phyloP scores from a whole-genome alignment of 2,888 invertebrate species.

The Drosophila multiciliata region DNA sequence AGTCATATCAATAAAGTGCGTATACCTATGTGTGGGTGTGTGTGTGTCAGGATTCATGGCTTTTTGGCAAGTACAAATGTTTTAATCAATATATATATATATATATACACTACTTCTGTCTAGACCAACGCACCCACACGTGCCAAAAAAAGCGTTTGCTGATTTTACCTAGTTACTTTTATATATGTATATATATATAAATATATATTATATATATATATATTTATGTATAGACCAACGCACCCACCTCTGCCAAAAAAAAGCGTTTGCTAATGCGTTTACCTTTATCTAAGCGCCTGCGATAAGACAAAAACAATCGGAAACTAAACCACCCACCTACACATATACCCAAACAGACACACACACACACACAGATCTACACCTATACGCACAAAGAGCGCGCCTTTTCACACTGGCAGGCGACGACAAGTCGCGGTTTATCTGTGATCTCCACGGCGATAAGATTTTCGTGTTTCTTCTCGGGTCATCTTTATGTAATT shows the following conservation, averaged over 20 bases:
- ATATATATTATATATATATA: conserved; percentile 1
- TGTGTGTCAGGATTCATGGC: neutral
- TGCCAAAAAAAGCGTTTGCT: too few species aligned
- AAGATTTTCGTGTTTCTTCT: conserved; percentile 28
- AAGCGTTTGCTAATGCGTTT: neutral
- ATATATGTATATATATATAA: neutral
- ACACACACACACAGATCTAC: neutral
- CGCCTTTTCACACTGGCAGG: conserved; percentile 41
- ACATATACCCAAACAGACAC: conserved; percentile 1
- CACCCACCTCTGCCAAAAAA: conserved; percentile 25
- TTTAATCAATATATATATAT: neutral
- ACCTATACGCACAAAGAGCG: conserved; percentile 11
- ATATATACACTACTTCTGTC: neutral
- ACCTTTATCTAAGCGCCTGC: conserved; percentile 53
- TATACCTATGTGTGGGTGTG: neutral
- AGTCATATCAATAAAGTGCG: too few species aligned
- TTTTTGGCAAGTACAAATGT: neutral
- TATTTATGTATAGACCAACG: conserved; percentile 2
- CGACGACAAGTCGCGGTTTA: conserved; percentile 25
- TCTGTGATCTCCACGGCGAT: conserved; percentile 32
- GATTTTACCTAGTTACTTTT: too few species aligned
- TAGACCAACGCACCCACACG: too few species aligned
- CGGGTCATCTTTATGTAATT: conserved; percentile 30
- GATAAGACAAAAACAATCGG: conserved; percentile 32
- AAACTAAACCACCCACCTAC: neutral